Evolutionary conservation across 2,797 vertebrate species (phyloP), one percentile per base, ranked within the genome.

Genomic region (Paedocypris micromegethes): DNA sequence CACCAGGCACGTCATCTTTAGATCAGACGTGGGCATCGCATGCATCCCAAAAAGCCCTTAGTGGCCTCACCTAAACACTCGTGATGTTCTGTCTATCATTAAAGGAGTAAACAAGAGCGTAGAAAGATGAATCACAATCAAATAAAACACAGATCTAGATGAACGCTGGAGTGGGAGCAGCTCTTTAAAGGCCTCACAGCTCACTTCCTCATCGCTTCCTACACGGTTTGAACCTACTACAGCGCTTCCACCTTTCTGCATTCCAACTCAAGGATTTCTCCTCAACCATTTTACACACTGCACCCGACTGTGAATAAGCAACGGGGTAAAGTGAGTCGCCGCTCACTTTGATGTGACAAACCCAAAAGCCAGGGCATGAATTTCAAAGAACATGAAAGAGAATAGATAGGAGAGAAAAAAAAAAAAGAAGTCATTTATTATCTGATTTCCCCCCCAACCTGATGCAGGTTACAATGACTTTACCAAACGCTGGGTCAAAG

Each of bases 391-490:
- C 4, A 78, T 77, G 75, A 80, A 81, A 72, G 76, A 80, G 70
- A 79, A 74, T 79, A 69, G 81, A 83, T 81, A 80, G 75, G 23
- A 23, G 23, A 23, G 23, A 23, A 23, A 23, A 23, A 23, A n/a
- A 78, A 80, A 79, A 65, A 77, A 80, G 78, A 78, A 9, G 52
- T 74, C 72, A 74, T 80, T 83, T 73, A 66, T 74, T 74, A 53
- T 66, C 58, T 38, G 67, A 57, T 76, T 58, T 66, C 57, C 73
- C 72, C 72, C 73, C 79, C 77, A 84, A 84, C 77, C 79, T 79
- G 79, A 85, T 81, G 78, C 70, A 76, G 78, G 78, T 82, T 83
- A 83, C 79, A 86, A 73, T 78, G 77, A 68, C 64, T 78, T 78
- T 75, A 78, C 74, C 72, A 72, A 72, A 72, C 55, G 72, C 74